A percentile compares a stretch with the other conserved stretches of the same genome.
Evolutionary conservation across 2,888 invertebrate genomes (phyloP).

Genomic region (Automeris io): DNA sequence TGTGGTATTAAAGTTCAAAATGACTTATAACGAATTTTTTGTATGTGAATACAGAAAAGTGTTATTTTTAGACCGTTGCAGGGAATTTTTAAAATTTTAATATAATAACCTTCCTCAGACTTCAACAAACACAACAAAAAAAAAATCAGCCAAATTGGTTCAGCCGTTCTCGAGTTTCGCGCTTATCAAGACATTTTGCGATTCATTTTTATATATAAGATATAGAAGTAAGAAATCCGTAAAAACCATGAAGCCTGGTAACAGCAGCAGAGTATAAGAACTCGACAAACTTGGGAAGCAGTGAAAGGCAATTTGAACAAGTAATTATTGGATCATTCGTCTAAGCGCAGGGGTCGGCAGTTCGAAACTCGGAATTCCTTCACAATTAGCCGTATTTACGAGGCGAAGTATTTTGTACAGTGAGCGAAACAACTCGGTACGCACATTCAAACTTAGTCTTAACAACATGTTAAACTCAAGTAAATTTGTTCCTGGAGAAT

Average conservation of each 20-base stretch:
- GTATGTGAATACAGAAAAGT: no score
- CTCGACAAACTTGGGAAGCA: slow-evolving; percentile 17
- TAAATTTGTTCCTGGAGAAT: not conserved
- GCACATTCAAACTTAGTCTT: not conserved
- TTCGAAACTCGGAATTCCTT: slow-evolving; percentile 8
- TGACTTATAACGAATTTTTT: no score
- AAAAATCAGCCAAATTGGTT: no score
- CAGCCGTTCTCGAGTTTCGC: no score
- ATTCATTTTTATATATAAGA: no score
- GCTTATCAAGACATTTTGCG: no score
- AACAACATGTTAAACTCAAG: not conserved
- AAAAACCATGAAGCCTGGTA: not conserved
- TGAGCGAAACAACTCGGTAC: not conserved
- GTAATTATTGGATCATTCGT: slow-evolving; percentile 43
- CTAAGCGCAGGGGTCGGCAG: slow-evolving; percentile 16
- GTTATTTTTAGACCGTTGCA: no score
- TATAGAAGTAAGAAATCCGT: not conserved
- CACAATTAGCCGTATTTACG: slow-evolving; percentile 8
- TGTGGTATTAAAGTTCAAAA: no score
- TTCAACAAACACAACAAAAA: no score
- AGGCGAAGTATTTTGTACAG: slow-evolving; percentile 3
- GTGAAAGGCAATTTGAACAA: slow-evolving; percentile 30
- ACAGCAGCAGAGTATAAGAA: slow-evolving; percentile 20
- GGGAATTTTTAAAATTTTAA: no score
- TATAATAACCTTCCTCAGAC: no score